Conservation (phyloP, 2,797 vertebrate species). For the Xerus rutilus region DNA sequence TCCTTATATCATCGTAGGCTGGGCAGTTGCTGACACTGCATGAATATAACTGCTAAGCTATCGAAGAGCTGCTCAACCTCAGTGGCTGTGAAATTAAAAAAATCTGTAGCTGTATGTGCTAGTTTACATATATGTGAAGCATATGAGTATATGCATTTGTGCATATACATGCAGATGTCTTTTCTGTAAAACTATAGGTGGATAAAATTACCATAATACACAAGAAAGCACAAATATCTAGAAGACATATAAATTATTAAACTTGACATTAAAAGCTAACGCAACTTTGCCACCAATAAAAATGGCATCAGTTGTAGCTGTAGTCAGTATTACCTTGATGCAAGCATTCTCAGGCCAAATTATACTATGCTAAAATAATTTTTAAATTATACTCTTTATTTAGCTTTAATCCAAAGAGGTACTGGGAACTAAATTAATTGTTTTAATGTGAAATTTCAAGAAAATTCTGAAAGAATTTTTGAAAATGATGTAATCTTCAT, state of each 20-base stretch:
- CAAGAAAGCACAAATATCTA: not conserved
- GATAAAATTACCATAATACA: not conserved
- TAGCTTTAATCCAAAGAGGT: not conserved
- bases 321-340: not conserved
- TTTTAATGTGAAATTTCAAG: constrained; percentile 54
- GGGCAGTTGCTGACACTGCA: constrained; percentile 73
- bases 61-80: constrained; percentile 65
- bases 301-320: not conserved
- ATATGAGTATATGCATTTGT: not conserved
- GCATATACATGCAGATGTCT: not conserved
- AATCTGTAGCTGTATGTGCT: not conserved
- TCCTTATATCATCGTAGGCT: constrained; percentile 31
- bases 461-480: constrained; percentile 24
- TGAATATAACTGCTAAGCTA: constrained; percentile 66
- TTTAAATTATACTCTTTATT: not conserved
- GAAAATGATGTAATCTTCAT: not conserved
- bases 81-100: constrained; percentile 50
- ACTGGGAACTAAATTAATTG: constrained; percentile 15
- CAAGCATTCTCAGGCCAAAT: not conserved
- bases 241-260: not conserved
- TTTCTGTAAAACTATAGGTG: not conserved
- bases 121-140: not conserved
- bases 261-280: not conserved
- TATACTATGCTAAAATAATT: not conserved
- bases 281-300: constrained; percentile 25